These are phyloP conservation scores for Perognathus longimembris DNA, from an alignment of 2,113 vertebrate species.

Conservation along the genomic window DNA sequence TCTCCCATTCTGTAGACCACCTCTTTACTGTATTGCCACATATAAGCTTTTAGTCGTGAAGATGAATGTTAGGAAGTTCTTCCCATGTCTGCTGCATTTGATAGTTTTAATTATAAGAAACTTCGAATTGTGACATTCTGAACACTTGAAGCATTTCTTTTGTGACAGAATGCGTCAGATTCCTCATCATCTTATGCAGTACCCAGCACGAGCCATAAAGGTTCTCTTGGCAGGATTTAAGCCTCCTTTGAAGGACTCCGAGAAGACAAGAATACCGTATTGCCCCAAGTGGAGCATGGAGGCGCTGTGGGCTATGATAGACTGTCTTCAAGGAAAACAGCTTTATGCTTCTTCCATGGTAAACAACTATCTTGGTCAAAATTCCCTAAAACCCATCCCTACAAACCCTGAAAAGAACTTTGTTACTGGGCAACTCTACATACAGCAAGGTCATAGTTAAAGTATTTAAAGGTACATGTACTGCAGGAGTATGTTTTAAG, in stretches of 20 bases:
- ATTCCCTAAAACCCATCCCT: conserved; percentile 18
- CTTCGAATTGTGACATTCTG: conserved; percentile 54
- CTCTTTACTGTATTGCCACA: neutral
- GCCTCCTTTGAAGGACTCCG: conserved; percentile 81
- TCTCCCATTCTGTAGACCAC: neutral
- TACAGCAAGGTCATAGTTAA: neutral
- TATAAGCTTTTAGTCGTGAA: no score
- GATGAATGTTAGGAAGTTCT: neutral
- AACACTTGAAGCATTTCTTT: conserved; percentile 54
- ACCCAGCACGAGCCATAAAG: conserved; percentile 88
- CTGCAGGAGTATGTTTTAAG: conserved; percentile 40
- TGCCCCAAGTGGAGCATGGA: conserved; percentile 92
- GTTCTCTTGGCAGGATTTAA: conserved; percentile 92
- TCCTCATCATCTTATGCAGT: conserved; percentile 88
- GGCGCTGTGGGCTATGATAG: conserved; percentile 89
- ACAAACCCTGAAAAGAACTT: conserved; percentile 44
- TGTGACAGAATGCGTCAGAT: conserved; percentile 90
- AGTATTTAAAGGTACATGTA: neutral
- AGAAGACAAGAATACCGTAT: conserved; percentile 89
- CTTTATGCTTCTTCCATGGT: conserved; percentile 90
- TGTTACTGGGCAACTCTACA: neutral
- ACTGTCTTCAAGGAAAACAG: conserved; percentile 87
- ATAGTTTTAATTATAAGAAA: conserved; percentile 23
- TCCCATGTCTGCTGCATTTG: neutral
- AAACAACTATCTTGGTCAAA: conserved; percentile 57